A percentile compares a stretch with the other conserved stretches of the same genome.
Evolutionary conservation across 30 jellyfish, hydroid and myxozoan species (phyloP).

Genomic region (Pelagia noctiluca): DNA sequence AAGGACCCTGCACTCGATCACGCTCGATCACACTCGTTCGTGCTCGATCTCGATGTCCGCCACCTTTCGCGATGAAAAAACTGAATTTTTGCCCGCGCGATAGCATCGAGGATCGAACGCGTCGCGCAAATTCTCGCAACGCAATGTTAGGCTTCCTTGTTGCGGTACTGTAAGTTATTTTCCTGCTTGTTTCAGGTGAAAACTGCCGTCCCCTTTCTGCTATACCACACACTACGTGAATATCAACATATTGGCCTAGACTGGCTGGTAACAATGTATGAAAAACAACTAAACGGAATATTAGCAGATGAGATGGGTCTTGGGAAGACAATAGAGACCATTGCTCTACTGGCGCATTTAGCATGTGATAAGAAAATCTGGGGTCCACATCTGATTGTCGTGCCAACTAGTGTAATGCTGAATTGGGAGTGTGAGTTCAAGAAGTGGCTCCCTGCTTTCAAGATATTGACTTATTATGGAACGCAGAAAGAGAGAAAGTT

Average conservation of each 20-base stretch:
- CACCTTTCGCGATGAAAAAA: no score
- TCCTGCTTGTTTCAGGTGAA: slow-evolving; percentile 74
- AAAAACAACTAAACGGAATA: slow-evolving; percentile 93
- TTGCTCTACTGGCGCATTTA: slow-evolving; percentile 92
- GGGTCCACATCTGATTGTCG: slow-evolving; percentile 99
- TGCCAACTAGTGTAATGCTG: slow-evolving; percentile 98
- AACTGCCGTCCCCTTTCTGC: slow-evolving; percentile 87
- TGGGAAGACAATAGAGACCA: slow-evolving; percentile 96
- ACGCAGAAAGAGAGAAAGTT: slow-evolving; percentile 92
- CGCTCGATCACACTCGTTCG: no score
- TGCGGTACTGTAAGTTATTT: background rate
- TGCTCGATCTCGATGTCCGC: no score
- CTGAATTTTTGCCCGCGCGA: no score
- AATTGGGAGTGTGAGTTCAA: slow-evolving; percentile 96
- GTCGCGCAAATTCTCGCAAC: no score
- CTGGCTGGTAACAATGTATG: slow-evolving; percentile 97
- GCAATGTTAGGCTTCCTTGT: no score
- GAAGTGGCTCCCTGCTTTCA: slow-evolving; percentile 98
- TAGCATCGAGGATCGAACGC: no score
- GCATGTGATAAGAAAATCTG: slow-evolving; percentile 97
- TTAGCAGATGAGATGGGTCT: slow-evolving; percentile 99
- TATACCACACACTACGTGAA: slow-evolving; percentile 87
- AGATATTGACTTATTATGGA: slow-evolving; percentile 90
- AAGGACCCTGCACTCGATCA: background rate
- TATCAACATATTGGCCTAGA: slow-evolving; percentile 98